Conservation (phyloP, 2,113 vertebrate species). For the Monarcha castaneiventris region DNA sequence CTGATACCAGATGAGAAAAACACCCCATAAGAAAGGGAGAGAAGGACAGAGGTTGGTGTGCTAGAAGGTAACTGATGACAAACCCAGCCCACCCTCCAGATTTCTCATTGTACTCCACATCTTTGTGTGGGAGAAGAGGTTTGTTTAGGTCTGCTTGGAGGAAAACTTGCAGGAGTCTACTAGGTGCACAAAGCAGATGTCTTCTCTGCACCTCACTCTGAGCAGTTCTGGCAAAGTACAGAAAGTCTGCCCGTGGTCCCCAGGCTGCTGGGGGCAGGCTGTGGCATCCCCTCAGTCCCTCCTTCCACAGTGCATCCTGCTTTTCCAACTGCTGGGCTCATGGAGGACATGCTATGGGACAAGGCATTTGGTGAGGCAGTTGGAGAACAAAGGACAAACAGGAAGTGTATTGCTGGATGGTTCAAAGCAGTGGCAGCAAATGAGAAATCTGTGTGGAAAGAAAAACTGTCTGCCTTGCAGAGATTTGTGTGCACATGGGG, state of each 20-base stretch:
- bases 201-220: not conserved
- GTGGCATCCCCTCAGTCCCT: not conserved
- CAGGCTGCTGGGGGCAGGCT: not conserved
- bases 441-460: not conserved
- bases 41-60: not conserved
- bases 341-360: not conserved
- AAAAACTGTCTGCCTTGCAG: not conserved
- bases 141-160: not conserved
- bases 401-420: not conserved
- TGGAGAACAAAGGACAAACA: not conserved
- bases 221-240: not conserved
- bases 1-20: not conserved
- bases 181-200: not conserved
- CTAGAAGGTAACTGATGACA: not conserved
- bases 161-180: not conserved
- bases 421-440: not conserved
- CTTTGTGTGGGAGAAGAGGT: not conserved
- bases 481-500: not conserved
- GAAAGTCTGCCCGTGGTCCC: not conserved
- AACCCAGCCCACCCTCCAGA: not conserved
- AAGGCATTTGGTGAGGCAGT: not conserved
- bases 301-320: not conserved
- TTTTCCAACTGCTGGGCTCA: not conserved
- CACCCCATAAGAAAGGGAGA: not conserved
- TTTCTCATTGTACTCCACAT: not conserved